phyloP scores from a whole-genome alignment of 2,888 invertebrate species.

The Aphodius granarius region DNA sequence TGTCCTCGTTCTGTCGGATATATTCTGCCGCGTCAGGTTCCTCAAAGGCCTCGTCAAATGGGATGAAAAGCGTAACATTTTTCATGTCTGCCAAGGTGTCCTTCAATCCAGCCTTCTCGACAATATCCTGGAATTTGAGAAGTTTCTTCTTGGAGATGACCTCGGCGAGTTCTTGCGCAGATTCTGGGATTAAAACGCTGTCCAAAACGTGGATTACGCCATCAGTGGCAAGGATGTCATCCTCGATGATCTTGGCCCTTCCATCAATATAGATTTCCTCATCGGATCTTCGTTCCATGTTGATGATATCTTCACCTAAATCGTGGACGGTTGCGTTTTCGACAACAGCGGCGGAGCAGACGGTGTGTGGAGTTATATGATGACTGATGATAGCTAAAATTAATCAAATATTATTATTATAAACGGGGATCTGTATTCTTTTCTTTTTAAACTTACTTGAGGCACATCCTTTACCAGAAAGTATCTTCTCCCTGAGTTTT shows the following conservation, averaged over 20 bases:
- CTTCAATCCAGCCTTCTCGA: conserved; percentile 60
- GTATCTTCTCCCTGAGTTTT: conserved; percentile 56
- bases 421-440: neutral
- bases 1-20: conserved; percentile 49
- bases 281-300: conserved; percentile 55
- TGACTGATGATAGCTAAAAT: conserved; percentile 64
- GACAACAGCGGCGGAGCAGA: conserved; percentile 66
- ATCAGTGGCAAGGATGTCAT: conserved; percentile 69
- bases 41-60: conserved; percentile 65
- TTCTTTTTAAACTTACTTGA: conserved; percentile 61
- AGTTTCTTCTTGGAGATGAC: conserved; percentile 63
- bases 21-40: conserved; percentile 50
- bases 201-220: conserved; percentile 75
- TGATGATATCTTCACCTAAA: conserved; percentile 55
- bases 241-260: conserved; percentile 59
- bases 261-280: conserved; percentile 62
- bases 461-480: conserved; percentile 62
- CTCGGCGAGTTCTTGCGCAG: conserved; percentile 50
- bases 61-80: conserved; percentile 67
- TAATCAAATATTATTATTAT: neutral
- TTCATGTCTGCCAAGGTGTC: conserved; percentile 60
- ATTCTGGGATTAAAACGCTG: conserved; percentile 65
- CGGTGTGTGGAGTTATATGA: conserved; percentile 67
- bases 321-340: conserved; percentile 58
- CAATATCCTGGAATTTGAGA: conserved; percentile 59